These are phyloP conservation scores for Drosophila arizonae DNA, from an alignment of 1,140 invertebrate genomes.

Conservation along the genomic window DNA sequence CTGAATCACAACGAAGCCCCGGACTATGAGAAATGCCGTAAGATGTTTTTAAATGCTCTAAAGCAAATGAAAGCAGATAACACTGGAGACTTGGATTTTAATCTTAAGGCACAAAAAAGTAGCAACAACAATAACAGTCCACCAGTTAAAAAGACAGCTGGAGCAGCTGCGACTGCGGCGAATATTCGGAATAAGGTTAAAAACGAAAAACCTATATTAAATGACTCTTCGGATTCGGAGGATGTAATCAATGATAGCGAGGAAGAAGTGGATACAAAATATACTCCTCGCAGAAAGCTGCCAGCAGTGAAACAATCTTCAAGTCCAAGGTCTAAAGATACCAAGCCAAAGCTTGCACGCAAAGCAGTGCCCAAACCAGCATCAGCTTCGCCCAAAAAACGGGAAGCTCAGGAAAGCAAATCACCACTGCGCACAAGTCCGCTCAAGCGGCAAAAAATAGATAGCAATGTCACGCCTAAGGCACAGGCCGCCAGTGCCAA, in stretches of 20 bases:
- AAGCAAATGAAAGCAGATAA: conserved; percentile 82
- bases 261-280: conserved; percentile 57
- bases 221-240: conserved; percentile 56
- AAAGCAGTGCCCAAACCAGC: neutral
- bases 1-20: conserved; percentile 89
- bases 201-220: conserved; percentile 27
- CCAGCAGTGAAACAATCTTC: conserved; percentile 6
- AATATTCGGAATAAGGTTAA: conserved; percentile 16
- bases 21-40: conserved; percentile 88
- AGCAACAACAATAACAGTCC: conserved; percentile 58
- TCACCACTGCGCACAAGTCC: conserved; percentile 28
- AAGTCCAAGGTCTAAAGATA: neutral
- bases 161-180: neutral
- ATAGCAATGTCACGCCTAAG: conserved; percentile 19
- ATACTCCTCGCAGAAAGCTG: conserved; percentile 35
- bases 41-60: conserved; percentile 86
- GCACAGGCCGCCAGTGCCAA: conserved; percentile 48
- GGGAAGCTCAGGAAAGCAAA: neutral
- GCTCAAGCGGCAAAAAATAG: conserved; percentile 50
- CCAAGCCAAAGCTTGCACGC: neutral
- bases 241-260: conserved; percentile 84
- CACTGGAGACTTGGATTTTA: conserved; percentile 74
- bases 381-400: conserved; percentile 48
- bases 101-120: conserved; percentile 49
- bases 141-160: conserved; percentile 13